A percentile compares a stretch with the other conserved stretches of the same genome.
Evolutionary conservation across 2,888 invertebrate species (phyloP).

Genomic region (Epinotia ramella): DNA sequence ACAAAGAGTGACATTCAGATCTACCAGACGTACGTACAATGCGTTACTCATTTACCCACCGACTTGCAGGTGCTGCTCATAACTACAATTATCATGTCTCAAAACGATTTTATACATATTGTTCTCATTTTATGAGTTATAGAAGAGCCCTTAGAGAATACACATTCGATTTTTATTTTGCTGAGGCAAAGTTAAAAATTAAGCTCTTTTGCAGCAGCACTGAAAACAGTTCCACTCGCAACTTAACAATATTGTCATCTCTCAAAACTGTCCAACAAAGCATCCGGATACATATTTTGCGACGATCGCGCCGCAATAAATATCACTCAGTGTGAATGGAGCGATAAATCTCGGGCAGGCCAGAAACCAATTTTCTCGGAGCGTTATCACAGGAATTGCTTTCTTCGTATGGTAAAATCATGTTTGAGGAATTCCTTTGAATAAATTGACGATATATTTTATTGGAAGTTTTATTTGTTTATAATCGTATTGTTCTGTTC

Average conservation of each 20-base stretch:
- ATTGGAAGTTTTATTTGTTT: constrained; percentile 43
- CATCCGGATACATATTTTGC: constrained; percentile 39
- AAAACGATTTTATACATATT: too few relatives aligned
- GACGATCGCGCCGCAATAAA: constrained; percentile 64
- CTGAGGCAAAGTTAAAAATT: too few relatives aligned
- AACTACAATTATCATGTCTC: too few relatives aligned
- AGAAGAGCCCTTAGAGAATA: too few relatives aligned
- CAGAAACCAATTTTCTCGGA: constrained; percentile 77
- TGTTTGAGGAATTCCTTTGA: constrained; percentile 71
- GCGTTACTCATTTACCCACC: too few relatives aligned
- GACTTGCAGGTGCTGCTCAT: too few relatives aligned
- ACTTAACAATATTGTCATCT: constrained; percentile 6
- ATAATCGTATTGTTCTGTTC: constrained; percentile 35
- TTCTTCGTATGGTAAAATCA: constrained; percentile 80
- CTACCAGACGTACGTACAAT: too few relatives aligned
- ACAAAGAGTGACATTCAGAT: too few relatives aligned
- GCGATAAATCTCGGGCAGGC: constrained; percentile 78
- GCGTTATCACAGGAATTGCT: constrained; percentile 82
- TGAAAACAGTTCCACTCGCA: not conserved
- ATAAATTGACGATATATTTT: constrained; percentile 56
- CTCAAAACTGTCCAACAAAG: constrained; percentile 21
- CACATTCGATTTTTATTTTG: too few relatives aligned
- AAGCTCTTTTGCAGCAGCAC: not conserved
- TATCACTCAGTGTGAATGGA: constrained; percentile 73
- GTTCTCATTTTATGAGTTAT: too few relatives aligned